Percentiles rank a stretch among this genome's conserved stretches.
Conservation (phyloP, 2,113 vertebrate genomes). For the Poeciliopsis retropinna region DNA sequence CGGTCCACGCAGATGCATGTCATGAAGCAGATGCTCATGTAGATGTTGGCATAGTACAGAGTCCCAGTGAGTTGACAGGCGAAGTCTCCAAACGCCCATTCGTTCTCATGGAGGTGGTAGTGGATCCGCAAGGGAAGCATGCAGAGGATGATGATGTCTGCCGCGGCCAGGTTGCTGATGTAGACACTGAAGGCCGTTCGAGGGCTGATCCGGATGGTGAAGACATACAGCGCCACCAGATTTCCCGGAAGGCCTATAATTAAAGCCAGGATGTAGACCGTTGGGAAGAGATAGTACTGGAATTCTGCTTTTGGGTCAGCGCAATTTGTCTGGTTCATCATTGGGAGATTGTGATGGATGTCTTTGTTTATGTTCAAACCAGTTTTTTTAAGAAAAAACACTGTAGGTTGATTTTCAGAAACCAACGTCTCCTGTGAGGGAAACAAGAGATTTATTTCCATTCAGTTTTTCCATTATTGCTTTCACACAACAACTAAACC, state of each 20-base stretch:
- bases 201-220: conserved; percentile 56
- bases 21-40: conserved; percentile 84
- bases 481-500: not conserved
- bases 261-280: conserved; percentile 76
- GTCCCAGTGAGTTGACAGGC: conserved; percentile 75
- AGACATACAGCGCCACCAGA: conserved; percentile 71
- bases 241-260: conserved; percentile 82
- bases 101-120: conserved; percentile 79
- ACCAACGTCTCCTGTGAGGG: conserved; percentile 16
- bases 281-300: conserved; percentile 79
- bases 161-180: conserved; percentile 82
- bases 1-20: conserved; percentile 83
- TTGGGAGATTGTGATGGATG: conserved; percentile 4
- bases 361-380: not conserved
- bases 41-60: conserved; percentile 80
- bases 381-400: not conserved
- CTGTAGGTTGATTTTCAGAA: conserved; percentile 6
- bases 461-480: conserved; percentile 35
- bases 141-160: conserved; percentile 77
- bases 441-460: conserved; percentile 42
- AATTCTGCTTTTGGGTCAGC: conserved; percentile 63
- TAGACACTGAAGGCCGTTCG: conserved; percentile 74
- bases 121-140: conserved; percentile 84
- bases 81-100: conserved; percentile 81
- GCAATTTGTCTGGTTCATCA: conserved; percentile 48